Conservation (phyloP, 2,888 invertebrate species). For the Philhelius pedissequus region DNA sequence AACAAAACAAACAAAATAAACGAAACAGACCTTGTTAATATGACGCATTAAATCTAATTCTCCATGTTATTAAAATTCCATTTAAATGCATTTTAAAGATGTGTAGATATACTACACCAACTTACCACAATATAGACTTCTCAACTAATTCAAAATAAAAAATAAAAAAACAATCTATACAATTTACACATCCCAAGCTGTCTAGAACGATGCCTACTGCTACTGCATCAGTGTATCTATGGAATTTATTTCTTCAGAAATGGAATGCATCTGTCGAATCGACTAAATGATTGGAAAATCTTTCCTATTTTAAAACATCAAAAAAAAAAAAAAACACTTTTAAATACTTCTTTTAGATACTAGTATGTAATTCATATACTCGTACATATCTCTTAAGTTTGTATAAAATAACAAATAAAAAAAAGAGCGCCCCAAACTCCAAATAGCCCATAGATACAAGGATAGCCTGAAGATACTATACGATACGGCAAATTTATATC, state of each 20-base stretch:
- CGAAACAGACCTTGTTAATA: slow-evolving; percentile 4
- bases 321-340: background rate
- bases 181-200: slow-evolving; percentile 14
- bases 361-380: background rate
- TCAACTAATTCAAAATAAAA: background rate
- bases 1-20: background rate
- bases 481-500: background rate
- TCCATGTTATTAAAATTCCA: slow-evolving; percentile 6
- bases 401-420: slow-evolving; percentile 2
- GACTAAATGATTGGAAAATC: slow-evolving; percentile 40
- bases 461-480: background rate
- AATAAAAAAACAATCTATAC: no score
- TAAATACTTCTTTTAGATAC: slow-evolving; percentile 7
- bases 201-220: slow-evolving; percentile 1
- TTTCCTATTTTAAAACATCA: slow-evolving; percentile 31
- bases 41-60: slow-evolving; percentile 2
- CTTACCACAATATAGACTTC: background rate
- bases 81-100: background rate
- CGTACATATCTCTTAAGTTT: background rate
- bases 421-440: slow-evolving; percentile 9
- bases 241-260: slow-evolving; percentile 41
- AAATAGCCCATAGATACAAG: slow-evolving; percentile 5
- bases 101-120: background rate
- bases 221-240: background rate
- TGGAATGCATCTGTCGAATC: slow-evolving; percentile 54